These are phyloP conservation scores for Mythimna pallens DNA, from an alignment of 2,888 invertebrate genomes.

Conservation along the genomic window DNA sequence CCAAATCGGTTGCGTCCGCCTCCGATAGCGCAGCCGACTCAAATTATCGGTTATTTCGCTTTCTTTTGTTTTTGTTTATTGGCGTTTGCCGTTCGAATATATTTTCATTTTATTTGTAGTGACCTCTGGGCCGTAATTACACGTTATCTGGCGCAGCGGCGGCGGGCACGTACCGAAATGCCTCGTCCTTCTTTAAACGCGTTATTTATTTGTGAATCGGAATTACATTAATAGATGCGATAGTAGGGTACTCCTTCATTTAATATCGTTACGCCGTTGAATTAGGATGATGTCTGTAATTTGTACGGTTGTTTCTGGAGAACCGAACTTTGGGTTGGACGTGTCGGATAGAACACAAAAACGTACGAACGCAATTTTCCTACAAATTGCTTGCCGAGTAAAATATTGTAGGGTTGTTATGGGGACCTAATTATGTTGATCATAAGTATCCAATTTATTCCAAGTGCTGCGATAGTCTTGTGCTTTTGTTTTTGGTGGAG, in stretches of 20 bases:
- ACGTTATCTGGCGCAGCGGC: constrained; percentile 77
- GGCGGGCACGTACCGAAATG: constrained; percentile 81
- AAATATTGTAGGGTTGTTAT: constrained; percentile 66
- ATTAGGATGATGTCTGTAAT: constrained; percentile 86
- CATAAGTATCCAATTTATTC: constrained; percentile 51
- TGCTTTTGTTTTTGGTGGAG: constrained; percentile 43
- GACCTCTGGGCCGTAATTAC: constrained; percentile 89
- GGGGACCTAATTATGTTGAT: constrained; percentile 53
- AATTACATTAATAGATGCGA: constrained; percentile 88
- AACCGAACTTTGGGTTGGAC: constrained; percentile 49
- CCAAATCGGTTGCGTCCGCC: constrained; percentile 83
- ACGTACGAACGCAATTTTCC: constrained; percentile 76
- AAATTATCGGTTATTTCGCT: constrained; percentile 89
- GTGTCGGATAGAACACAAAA: constrained; percentile 73
- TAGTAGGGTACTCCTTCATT: constrained; percentile 87
- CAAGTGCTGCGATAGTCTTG: constrained; percentile 47
- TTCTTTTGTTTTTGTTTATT: constrained; percentile 87
- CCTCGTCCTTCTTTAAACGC: constrained; percentile 85
- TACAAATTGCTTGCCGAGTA: constrained; percentile 73
- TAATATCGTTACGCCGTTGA: constrained; percentile 86
- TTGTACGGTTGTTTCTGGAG: constrained; percentile 76
- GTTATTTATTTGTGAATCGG: constrained; percentile 89
- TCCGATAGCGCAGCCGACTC: constrained; percentile 78
- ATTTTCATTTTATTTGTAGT: constrained; percentile 86
- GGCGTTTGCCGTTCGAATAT: constrained; percentile 78